Conservation (phyloP, 2,888 invertebrate genomes). For the Thymelicus sylvestris region DNA sequence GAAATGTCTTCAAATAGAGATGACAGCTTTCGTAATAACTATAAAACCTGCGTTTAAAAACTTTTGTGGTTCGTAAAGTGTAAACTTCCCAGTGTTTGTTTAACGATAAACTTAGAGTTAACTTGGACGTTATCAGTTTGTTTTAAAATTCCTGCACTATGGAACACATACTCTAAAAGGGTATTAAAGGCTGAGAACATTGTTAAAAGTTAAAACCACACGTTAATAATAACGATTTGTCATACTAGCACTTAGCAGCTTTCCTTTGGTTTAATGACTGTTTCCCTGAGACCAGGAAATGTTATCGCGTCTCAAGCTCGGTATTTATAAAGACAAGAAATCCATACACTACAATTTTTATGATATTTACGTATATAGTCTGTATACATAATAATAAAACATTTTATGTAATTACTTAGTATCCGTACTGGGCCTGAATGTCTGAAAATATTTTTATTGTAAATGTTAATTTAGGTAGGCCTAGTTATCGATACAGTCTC, state of each 20-base stretch:
- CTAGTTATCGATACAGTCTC: no score
- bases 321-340: not conserved
- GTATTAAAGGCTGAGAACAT: not conserved
- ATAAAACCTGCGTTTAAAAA: slow-evolving; percentile 9
- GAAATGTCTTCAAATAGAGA: slow-evolving; percentile 11
- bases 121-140: slow-evolving; percentile 31
- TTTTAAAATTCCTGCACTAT: slow-evolving; percentile 33
- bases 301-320: slow-evolving; percentile 7
- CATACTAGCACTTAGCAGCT: slow-evolving; percentile 1
- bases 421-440: no score
- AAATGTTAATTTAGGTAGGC: no score
- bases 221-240: not conserved
- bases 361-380: not conserved
- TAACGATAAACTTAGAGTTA: slow-evolving; percentile 19
- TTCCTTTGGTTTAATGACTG: slow-evolving; percentile 10
- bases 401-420: no score
- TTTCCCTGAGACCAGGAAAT: slow-evolving; percentile 5
- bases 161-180: slow-evolving; percentile 28
- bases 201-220: not conserved
- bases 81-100: slow-evolving; percentile 20
- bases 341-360: not conserved
- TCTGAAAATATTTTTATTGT: no score
- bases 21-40: not conserved
- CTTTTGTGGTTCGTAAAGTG: not conserved
- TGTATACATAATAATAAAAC: no score